Percentiles rank a stretch among this genome's conserved stretches.
Evolutionary conservation across 2,797 vertebrate genomes (phyloP).

Genomic region (Melanotaenia maccullochi): DNA sequence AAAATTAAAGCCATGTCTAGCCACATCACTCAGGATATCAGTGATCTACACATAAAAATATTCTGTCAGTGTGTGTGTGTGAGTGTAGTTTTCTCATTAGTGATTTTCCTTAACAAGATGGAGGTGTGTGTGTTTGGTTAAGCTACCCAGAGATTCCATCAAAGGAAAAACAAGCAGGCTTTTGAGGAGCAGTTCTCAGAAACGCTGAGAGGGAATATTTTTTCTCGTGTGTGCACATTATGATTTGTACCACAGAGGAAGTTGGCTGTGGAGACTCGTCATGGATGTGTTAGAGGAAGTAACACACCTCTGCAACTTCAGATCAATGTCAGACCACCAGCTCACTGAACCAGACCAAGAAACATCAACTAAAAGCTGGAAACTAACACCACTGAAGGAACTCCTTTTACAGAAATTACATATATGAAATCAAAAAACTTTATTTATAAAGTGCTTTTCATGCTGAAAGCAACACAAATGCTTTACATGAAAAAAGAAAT

Average conservation of each 20-base stretch:
- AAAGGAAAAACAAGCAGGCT: conserved; percentile 52
- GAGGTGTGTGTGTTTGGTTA: conserved; percentile 12
- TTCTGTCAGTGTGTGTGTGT: neutral
- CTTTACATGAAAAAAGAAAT: no score
- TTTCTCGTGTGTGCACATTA: conserved; percentile 29
- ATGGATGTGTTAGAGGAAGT: conserved; percentile 49
- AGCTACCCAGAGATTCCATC: conserved; percentile 31
- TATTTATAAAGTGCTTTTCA: no score
- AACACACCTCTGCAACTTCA: conserved; percentile 27
- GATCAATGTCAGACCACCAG: conserved; percentile 41
- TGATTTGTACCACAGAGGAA: conserved; percentile 51
- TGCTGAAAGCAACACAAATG: no score
- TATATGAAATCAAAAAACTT: neutral
- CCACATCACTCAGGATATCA: neutral
- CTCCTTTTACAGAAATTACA: conserved; percentile 45
- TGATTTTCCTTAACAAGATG: neutral
- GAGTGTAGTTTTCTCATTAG: neutral
- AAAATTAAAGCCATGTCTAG: neutral
- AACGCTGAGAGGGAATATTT: conserved; percentile 29
- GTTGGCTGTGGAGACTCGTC: conserved; percentile 20
- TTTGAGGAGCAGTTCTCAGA: conserved; percentile 42
- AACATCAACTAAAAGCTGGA: conserved; percentile 45
- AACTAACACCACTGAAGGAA: conserved; percentile 45
- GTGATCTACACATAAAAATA: neutral
- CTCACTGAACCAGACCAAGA: conserved; percentile 14